phyloP scores from a whole-genome alignment of 2,888 invertebrate species.

The Allolobophora icterica region DNA sequence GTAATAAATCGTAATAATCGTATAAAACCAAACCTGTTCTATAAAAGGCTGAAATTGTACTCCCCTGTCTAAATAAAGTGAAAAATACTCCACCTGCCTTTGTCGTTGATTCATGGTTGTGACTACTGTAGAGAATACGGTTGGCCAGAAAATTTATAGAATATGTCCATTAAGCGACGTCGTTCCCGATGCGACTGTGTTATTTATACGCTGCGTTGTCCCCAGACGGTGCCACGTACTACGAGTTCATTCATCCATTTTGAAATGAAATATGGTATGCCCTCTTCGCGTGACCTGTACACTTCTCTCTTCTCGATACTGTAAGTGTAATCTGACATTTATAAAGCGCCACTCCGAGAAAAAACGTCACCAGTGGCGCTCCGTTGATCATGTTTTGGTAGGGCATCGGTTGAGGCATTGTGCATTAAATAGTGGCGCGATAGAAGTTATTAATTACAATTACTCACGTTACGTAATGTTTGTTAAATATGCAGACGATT shows the following conservation, averaged over 20 bases:
- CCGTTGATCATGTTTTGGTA: too few relatives aligned
- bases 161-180: neutral
- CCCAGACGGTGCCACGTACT: too few relatives aligned
- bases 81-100: neutral
- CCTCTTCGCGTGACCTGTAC: neutral
- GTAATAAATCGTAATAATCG: too few relatives aligned
- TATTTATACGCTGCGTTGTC: neutral
- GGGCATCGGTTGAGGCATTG: too few relatives aligned
- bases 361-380: too few relatives aligned
- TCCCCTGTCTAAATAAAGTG: neutral
- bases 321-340: too few relatives aligned
- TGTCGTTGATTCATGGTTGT: neutral
- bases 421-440: too few relatives aligned
- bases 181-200: neutral
- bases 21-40: neutral
- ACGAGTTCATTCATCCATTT: neutral
- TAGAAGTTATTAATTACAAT: too few relatives aligned
- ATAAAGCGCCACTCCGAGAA: too few relatives aligned
- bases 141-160: neutral
- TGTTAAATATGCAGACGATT: too few relatives aligned
- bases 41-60: neutral
- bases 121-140: neutral
- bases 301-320: too few relatives aligned
- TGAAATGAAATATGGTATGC: neutral
- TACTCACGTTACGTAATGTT: too few relatives aligned